Base-by-base conservation (phyloP, 1,140 invertebrate species). In the Brachionus manjavacas region DNA sequence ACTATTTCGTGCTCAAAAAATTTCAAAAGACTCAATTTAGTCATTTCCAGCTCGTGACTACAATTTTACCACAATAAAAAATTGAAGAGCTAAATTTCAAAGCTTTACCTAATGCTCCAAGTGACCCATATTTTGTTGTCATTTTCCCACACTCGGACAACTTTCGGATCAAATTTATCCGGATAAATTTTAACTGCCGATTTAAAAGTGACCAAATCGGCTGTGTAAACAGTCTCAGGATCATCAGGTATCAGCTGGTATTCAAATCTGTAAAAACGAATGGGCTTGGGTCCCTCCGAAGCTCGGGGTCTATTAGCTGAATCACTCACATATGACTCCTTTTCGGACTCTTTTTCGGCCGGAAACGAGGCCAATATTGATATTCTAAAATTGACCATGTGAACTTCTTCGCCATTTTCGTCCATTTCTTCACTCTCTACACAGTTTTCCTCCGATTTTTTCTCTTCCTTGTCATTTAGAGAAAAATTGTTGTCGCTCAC, bases 71-170 rank as follows among this genome's bases (percentile, higher is more conserved):
- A 43, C 16, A 31, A n/a, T n/a, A n/a, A 76, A 81, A 35, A 20
- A 60, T 46, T 64, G 11, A 49, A 16, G 39, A 31, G 16, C 1
- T 16, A 11, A 49, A 11, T 83, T 20, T 7, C 0, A 35, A 35
- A 70, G n/a, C 84, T 84, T 79, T 86, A 89, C 89, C 86, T 87
- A 66, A 89, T 85, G 20, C 87, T 85, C 88, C 88, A 90, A 7
- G 88, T 87, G 0, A 89, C 85, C 89, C 89, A 90, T 7, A 89
- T 88, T 14, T 87, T 83, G 39, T 88, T 87, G 4, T 87, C 88
- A 78, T 89, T 88, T 23, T 87, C 86, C 89, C 88, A 90, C 1
- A 87, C 89, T 83, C 88, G 87, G 46, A 89, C 68, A 28, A 89
- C 86, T 25, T 86, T 85, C 0, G 88, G 85, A 9, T 89, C 88